phyloP scores from a whole-genome alignment of 2,113 vertebrate species.

The Bathybates hornii region DNA sequence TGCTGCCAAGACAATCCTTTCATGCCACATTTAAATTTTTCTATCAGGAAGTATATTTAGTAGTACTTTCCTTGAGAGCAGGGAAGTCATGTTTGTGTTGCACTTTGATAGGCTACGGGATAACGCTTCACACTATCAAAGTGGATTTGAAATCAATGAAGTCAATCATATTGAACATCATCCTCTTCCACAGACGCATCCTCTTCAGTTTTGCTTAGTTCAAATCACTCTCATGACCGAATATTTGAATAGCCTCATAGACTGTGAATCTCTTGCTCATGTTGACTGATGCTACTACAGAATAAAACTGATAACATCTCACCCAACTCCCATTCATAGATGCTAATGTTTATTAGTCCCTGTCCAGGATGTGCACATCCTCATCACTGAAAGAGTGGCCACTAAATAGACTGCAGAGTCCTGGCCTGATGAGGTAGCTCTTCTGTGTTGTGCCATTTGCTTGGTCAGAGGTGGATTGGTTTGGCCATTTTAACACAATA shows the following conservation, averaged over 20 bases:
- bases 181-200: background rate
- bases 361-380: background rate
- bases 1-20: background rate
- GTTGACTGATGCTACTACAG: background rate
- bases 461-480: background rate
- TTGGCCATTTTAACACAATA: background rate
- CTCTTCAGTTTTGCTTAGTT: background rate
- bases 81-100: background rate
- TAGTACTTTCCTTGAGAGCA: background rate
- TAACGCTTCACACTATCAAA: background rate
- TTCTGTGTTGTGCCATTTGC: background rate
- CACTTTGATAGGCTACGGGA: background rate
- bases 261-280: background rate
- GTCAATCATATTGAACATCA: background rate
- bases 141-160: background rate
- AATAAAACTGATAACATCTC: background rate
- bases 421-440: background rate
- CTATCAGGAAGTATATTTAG: background rate
- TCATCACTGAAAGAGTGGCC: background rate
- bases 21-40: background rate
- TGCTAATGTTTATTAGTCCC: background rate
- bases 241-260: background rate
- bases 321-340: background rate
- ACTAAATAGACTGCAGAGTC: background rate
- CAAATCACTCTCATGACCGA: background rate